A percentile compares a stretch with the other conserved stretches of the same genome.
These are phyloP conservation scores for Drosophila setosimentum DNA, from an alignment of 2,888 invertebrate species.

Conservation along the genomic window DNA sequence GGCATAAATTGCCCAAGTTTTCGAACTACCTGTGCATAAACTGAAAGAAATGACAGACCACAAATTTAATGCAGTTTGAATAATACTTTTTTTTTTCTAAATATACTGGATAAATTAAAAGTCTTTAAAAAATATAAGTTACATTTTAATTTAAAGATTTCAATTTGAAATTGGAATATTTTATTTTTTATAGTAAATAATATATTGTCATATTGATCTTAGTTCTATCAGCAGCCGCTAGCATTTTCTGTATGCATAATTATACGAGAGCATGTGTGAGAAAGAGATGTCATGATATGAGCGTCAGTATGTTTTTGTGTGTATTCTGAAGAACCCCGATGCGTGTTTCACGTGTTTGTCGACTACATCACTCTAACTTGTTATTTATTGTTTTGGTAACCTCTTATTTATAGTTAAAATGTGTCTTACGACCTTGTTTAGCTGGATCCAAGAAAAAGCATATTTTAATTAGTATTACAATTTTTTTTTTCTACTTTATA, in stretches of 20 bases:
- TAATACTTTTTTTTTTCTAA: background rate
- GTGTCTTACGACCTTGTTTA: background rate
- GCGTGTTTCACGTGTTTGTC: no score
- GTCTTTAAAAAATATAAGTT: background rate
- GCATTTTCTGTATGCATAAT: no score
- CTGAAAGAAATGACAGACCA: slow-evolving; percentile 27
- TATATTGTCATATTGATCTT: no score
- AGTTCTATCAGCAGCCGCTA: no score
- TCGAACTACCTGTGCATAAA: slow-evolving; percentile 26
- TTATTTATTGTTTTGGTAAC: background rate
- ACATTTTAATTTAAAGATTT: background rate
- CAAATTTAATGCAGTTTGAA: background rate
- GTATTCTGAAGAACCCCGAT: no score
- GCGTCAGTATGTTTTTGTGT: no score
- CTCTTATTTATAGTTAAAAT: background rate
- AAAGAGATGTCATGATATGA: no score
- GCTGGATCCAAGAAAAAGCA: background rate
- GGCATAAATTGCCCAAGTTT: slow-evolving; percentile 46
- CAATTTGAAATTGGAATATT: background rate
- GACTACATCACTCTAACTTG: no score
- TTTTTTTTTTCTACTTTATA: background rate
- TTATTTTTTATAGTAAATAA: no score
- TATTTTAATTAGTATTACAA: background rate
- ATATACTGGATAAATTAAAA: background rate
- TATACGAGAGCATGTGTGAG: no score